Percentiles rank a stretch among this genome's conserved stretches.
Conservation (phyloP, 2,797 vertebrate species). For the Siniperca scherzeri region DNA sequence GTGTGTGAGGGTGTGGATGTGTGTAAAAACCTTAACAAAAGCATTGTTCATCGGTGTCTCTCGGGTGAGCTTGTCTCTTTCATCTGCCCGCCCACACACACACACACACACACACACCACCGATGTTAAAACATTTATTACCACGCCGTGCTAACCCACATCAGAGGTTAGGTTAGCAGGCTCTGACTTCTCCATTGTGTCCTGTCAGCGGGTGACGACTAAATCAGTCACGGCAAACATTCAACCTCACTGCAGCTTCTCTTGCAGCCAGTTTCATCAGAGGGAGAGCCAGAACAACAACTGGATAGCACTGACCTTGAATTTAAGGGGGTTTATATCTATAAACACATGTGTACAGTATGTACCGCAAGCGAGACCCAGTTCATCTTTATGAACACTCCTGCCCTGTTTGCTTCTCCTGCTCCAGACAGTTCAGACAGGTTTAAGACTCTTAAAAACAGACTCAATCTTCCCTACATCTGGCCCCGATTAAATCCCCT, state of each 20-base stretch:
- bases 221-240: conserved; percentile 71
- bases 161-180: conserved; percentile 65
- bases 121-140: conserved; percentile 78
- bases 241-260: conserved; percentile 49
- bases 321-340: conserved; percentile 38
- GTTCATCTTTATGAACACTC: conserved; percentile 24
- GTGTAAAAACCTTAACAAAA: conserved; percentile 70
- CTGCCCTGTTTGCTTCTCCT: conserved; percentile 48
- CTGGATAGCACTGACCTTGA: conserved; percentile 44
- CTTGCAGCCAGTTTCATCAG: conserved; percentile 68
- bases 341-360: conserved; percentile 35
- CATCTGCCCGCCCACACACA: conserved; percentile 62
- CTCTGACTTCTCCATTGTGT: conserved; percentile 65
- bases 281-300: conserved; percentile 24
- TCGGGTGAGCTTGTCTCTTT: conserved; percentile 77
- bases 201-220: conserved; percentile 68
- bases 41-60: conserved; percentile 76
- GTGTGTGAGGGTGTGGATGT: conserved; percentile 39
- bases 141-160: conserved; percentile 59
- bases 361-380: background rate
- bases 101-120: conserved; percentile 26
- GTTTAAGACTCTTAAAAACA: conserved; percentile 81
- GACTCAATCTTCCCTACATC: conserved; percentile 76
- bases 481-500: conserved; percentile 73
- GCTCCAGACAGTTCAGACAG: conserved; percentile 76